Evolutionary conservation across 2,113 vertebrate genomes (phyloP).

Genomic region (Gavia stellata): DNA sequence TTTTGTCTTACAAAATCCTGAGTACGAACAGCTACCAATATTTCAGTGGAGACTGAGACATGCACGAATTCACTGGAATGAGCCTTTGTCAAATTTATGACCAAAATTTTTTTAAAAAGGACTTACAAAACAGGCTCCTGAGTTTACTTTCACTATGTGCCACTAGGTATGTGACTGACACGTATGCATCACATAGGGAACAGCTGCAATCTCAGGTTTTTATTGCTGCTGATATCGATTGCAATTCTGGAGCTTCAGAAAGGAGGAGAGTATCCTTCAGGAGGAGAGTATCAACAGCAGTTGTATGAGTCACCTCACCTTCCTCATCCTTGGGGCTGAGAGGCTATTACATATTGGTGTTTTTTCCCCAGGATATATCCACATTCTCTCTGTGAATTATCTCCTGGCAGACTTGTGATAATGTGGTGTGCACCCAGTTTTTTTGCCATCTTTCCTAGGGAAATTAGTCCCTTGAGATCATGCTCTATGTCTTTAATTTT

Average conservation of each 20-base stretch:
- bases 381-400: not conserved
- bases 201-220: not conserved
- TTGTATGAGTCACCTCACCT: not conserved
- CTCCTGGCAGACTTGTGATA: not conserved
- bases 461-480: not conserved
- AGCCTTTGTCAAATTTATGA: not conserved
- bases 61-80: not conserved
- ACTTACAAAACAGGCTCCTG: not conserved
- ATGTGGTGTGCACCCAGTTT: not conserved
- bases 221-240: not conserved
- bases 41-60: not conserved
- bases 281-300: not conserved
- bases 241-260: not conserved
- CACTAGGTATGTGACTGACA: not conserved
- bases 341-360: not conserved
- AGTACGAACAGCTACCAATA: not conserved
- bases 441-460: not conserved
- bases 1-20: not conserved
- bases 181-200: accelerated
- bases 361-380: not conserved
- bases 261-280: accelerated
- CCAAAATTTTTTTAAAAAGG: not conserved
- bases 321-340: not conserved
- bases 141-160: not conserved
- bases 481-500: not conserved